Evolutionary conservation across 92 coral and sea anemone genomes (phyloP).

Genomic region (Phenganax marumi): DNA sequence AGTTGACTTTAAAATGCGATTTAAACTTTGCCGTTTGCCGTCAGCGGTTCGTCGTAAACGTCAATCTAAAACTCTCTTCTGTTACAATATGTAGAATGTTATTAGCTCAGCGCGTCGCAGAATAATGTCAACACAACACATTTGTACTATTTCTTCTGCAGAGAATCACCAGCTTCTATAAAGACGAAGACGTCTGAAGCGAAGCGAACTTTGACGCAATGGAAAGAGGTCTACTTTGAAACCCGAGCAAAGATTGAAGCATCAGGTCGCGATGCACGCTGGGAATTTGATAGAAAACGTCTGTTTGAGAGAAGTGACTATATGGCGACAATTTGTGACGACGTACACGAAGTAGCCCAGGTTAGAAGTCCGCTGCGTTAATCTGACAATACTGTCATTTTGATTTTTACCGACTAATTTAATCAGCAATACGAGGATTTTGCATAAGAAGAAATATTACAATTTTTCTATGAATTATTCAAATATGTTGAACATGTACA

Average conservation of each 20-base stretch:
- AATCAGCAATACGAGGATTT: too few species aligned
- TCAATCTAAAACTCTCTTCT: too few species aligned
- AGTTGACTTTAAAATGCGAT: too few species aligned
- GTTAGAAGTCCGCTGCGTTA: constrained; percentile 36
- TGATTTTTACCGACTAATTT: neutral
- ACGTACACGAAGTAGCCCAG: constrained; percentile 88
- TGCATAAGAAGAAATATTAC: too few species aligned
- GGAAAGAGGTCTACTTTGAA: constrained; percentile 97
- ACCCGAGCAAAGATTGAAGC: constrained; percentile 97
- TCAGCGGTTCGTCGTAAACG: too few species aligned
- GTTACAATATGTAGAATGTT: neutral
- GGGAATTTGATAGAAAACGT: constrained; percentile 97
- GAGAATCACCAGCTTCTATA: constrained; percentile 80
- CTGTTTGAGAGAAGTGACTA: constrained; percentile 96
- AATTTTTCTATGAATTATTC: too few species aligned
- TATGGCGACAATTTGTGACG: constrained; percentile 97
- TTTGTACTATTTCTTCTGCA: constrained; percentile 5
- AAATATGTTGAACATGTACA: too few species aligned
- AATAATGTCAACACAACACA: neutral
- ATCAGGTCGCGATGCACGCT: constrained; percentile 98
- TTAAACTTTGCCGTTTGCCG: too few species aligned
- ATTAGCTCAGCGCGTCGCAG: too few species aligned
- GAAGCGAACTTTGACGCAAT: constrained; percentile 71
- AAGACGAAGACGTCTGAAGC: constrained; percentile 92
- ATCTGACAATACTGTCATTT: neutral